Evolutionary conservation across 2,113 vertebrate genomes (phyloP).

Genomic region (Prunella fulvescens): DNA sequence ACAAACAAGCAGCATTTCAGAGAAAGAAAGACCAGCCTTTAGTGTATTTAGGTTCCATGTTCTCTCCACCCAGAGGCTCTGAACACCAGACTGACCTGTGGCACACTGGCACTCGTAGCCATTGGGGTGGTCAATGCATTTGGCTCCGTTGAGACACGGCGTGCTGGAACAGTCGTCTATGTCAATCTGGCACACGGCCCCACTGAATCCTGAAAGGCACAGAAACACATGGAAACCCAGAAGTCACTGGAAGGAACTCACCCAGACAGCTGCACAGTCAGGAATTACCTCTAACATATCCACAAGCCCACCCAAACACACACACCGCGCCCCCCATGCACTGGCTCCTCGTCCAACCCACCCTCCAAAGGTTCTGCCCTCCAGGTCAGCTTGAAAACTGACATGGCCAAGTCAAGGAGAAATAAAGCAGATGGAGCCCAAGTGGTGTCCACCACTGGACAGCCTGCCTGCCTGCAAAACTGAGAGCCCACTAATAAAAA

Average conservation of each 20-base stretch:
- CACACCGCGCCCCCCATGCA: background rate
- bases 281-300: background rate
- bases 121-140: constrained; percentile 90
- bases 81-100: constrained; percentile 77
- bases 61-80: background rate
- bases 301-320: background rate
- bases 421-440: background rate
- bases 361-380: background rate
- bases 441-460: background rate
- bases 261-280: background rate
- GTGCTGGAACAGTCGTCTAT: constrained; percentile 95
- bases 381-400: background rate
- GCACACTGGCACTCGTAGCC: constrained; percentile 94
- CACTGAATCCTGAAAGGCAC: constrained; percentile 83
- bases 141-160: constrained; percentile 91
- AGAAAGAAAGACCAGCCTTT: background rate
- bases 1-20: background rate
- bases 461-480: background rate
- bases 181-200: constrained; percentile 90
- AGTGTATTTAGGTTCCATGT: rapidly evolving
- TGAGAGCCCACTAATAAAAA: background rate
- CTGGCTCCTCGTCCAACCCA: background rate
- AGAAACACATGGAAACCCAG: background rate
- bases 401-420: background rate
- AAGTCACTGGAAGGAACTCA: background rate